Percentiles rank a stretch among this genome's conserved stretches.
Conservation (phyloP, 2,797 vertebrate species). For the Galagoides demidoff region DNA sequence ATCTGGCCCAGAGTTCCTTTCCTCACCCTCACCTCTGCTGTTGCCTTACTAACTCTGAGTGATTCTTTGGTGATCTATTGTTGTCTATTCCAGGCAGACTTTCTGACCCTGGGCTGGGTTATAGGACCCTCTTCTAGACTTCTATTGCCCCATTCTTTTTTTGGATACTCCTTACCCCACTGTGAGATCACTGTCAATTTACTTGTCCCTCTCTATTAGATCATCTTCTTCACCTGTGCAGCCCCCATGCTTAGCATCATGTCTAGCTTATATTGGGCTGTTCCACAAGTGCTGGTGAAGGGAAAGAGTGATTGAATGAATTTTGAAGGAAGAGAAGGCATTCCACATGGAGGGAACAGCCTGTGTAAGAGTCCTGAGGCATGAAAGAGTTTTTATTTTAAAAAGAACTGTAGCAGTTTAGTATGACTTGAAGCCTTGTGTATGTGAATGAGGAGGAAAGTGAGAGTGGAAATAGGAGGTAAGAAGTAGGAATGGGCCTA, state of each 20-base stretch:
- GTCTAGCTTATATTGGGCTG: background rate
- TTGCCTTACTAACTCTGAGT: background rate
- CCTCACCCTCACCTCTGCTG: background rate
- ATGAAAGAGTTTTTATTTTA: background rate
- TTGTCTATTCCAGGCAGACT: background rate
- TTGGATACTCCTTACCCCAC: background rate
- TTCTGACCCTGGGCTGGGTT: background rate
- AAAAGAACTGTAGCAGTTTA: background rate
- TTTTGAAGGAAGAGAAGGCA: background rate
- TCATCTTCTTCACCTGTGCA: background rate
- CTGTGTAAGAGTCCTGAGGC: slow-evolving; percentile 6
- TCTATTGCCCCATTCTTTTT: background rate
- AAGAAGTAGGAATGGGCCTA: background rate
- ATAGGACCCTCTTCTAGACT: background rate
- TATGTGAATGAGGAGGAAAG: background rate
- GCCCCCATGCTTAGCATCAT: background rate
- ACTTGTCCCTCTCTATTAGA: background rate
- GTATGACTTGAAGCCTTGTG: background rate
- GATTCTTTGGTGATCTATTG: background rate
- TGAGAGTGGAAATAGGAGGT: slow-evolving; percentile 3
- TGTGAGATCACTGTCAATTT: background rate
- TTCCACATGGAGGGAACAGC: background rate
- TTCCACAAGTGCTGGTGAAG: background rate
- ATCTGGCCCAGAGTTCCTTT: background rate
- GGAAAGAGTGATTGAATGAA: background rate